Evolutionary conservation across 1,140 invertebrate species (phyloP).

Genomic region (Belonocnema kinseyi): DNA sequence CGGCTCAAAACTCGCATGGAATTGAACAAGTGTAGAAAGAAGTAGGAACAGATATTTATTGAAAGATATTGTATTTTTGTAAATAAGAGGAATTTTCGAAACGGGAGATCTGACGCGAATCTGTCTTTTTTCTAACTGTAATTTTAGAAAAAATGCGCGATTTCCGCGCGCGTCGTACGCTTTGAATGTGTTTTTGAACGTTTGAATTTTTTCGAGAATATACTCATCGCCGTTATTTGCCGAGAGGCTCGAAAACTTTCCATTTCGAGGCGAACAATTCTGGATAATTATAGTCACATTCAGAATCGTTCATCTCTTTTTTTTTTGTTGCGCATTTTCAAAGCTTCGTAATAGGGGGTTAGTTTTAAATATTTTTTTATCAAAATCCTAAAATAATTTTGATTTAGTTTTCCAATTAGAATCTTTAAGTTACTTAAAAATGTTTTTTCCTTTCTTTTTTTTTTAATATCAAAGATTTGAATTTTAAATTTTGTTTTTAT

Average conservation of each 20-base stretch:
- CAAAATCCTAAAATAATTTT: too few relatives aligned
- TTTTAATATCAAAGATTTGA: not conserved
- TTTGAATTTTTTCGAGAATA: constrained; percentile 3
- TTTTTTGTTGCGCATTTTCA: not conserved
- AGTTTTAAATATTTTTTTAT: too few relatives aligned
- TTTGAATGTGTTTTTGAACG: constrained; percentile 26
- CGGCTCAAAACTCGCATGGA: not conserved
- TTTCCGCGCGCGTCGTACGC: not conserved
- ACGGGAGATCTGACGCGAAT: constrained; percentile 26
- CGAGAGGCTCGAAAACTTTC: not conserved
- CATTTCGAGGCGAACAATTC: not conserved
- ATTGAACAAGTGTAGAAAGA: not conserved
- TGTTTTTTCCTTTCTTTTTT: not conserved
- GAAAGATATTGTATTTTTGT: constrained; percentile 55
- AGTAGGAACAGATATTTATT: constrained; percentile 47
- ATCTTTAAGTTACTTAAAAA: not conserved
- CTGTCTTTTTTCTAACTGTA: constrained; percentile 22
- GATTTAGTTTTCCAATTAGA: not conserved
- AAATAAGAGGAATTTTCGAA: constrained; percentile 42
- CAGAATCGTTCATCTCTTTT: not conserved
- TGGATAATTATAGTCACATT: constrained; percentile 20
- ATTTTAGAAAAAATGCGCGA: constrained; percentile 15
- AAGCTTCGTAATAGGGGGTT: constrained; percentile 11
- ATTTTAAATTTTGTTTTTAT: constrained; percentile 2
- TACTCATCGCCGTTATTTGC: not conserved